Base-by-base conservation (phyloP, 2,797 vertebrate genomes). In the Sciaenops ocellatus region DNA sequence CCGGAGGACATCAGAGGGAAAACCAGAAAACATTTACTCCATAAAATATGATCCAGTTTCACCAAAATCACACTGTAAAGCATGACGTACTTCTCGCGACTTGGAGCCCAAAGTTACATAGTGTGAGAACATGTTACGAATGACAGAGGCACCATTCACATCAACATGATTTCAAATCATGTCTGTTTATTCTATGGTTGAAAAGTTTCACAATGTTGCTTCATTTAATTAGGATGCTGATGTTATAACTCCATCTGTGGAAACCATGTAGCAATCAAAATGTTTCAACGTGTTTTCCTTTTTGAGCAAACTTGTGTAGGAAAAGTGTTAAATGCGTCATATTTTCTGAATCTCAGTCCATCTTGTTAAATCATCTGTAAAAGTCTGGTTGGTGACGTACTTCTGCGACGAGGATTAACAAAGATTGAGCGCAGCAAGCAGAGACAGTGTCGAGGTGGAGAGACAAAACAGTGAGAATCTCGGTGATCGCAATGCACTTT, bases 401-500 rank as follows among this genome's bases (percentile, higher is more conserved):
- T 73, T 26, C 6, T 41, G 52, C 61, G 76, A 75, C 24, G 30
- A 76, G 60, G 41, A 55, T 68, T 46, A 69, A 72, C 47, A 69
- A 55, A 79, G 30, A 22, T 30, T 3, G n/a, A 71, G 72, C 16
- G 68, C 55, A 56, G 47, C 3, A 18, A 64, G 69, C 16, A 16
- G 38, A 69, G 57, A 41, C 11, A 5, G 38, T 50, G 69, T 17
- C 13, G 13, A 11, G 4, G 28, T 28, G 34, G 34, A 60, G 56
- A 71, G 56, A 80, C 59, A 44, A 61, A 67, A 34, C 75, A 69
- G 6, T 17, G 44, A 63, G 59, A 57, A 24, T n/a, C 3, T 6
- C 20, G 41, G 42, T 57, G 69, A 78, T 62, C 61, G 67, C 67
- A n/a, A 64, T 10, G 38, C 16, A 9, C 70, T 76, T 68, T 80